Base-by-base conservation (phyloP, 2,797 vertebrate species). In the Scomberomorus guttatus region DNA sequence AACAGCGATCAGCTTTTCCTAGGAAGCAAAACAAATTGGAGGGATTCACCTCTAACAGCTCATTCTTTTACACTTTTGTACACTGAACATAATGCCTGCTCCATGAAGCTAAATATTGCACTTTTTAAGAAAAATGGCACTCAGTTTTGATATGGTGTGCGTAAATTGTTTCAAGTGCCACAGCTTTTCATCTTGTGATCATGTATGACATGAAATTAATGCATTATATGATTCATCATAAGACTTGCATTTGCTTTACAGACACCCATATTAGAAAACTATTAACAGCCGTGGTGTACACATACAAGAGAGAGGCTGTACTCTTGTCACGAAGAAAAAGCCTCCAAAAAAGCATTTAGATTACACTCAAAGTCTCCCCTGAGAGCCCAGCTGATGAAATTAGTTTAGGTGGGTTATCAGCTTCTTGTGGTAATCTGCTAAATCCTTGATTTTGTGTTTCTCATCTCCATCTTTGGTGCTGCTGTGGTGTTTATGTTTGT, bases 391-490 rank as follows among this genome's bases (percentile, higher is more conserved):
- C 55, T 62, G 77, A 87, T 82, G 66, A 75, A 85, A 89, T 89
- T 85, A 82, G 84, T 87, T 87, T 67, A 73, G 80, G 74, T 80
- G 74, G 72, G 52, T 85, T 78, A 81, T 75, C 83, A 82, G 86
- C 75, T 77, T 72, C 52, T 82, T 74, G 29, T 69, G 58, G 2
- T 84, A 86, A 89, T 89, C 81, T 86, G 81, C 81, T 69, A n/a
- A 24, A 84, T 73, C 66, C 61, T 68, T 78, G 60, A 80, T 75
- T 82, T 72, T 51, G 76, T 59, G 76, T 80, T 68, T 65, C 62
- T 68, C 50, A 46, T 79, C 73, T 59, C 58, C 48, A 39, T 84
- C 71, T 82, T 78, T 62, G 57, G 67, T 81, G 83, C 73, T 46
- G 57, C 37, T 22, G n/a, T 54, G 46, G 22, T 71, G 63, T 77